Percentiles rank a stretch among this genome's conserved stretches.
These are phyloP conservation scores for Gasterosteus nipponicus DNA, from an alignment of 2,113 vertebrate species.

Conservation along the genomic window DNA sequence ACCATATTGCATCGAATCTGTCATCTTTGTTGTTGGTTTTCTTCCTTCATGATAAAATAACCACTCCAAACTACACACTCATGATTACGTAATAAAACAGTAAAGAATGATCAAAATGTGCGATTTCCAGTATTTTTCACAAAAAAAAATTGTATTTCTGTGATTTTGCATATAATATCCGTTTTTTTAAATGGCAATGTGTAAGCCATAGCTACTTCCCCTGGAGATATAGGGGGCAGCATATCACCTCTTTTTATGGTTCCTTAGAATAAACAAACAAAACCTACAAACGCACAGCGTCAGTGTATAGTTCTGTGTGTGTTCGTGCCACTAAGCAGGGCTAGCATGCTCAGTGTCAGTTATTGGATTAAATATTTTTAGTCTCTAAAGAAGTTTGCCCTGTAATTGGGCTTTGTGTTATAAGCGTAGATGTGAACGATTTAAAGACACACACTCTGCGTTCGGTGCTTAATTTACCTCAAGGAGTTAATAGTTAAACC, in stretches of 20 bases:
- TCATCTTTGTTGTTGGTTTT: background rate
- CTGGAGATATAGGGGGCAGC: background rate
- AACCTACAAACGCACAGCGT: too few species aligned
- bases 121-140: too few species aligned
- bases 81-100: background rate
- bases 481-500: constrained; percentile 5
- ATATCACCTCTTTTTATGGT: background rate
- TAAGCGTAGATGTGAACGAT: constrained; percentile 13
- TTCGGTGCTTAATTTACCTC: constrained; percentile 32
- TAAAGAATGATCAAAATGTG: too few species aligned
- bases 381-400: constrained; percentile 6
- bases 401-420: constrained; percentile 40
- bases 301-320: too few species aligned
- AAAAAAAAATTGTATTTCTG: background rate
- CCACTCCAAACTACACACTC: background rate
- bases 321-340: too few species aligned
- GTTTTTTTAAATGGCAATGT: background rate
- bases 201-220: too few species aligned
- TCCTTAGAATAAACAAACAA: too few species aligned
- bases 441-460: constrained; percentile 3
- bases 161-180: background rate
- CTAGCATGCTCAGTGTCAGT: too few species aligned
- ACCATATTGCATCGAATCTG: background rate
- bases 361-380: constrained; percentile 17
- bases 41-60: background rate